Evolutionary conservation across 1,140 invertebrate genomes (phyloP), one percentile per base, ranked within the genome.

Genomic region (Liolophura sinensis): DNA sequence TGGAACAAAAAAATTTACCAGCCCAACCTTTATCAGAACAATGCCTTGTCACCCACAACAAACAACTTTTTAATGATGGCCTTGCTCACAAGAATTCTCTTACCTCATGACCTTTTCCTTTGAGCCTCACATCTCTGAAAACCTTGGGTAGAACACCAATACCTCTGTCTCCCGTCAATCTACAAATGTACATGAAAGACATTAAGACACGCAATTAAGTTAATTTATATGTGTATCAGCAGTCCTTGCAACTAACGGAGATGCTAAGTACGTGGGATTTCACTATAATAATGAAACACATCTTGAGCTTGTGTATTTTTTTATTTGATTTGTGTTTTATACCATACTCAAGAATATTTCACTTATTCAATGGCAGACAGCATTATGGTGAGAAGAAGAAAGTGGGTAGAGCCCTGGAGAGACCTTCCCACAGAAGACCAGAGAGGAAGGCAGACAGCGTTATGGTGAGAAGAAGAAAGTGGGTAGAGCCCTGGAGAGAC

Each of bases 81-180:
- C n/a, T n/a, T n/a, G n/a, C n/a, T n/a, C n/a, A n/a, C n/a, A n/a
- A n/a, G 31, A 40, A 40, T 40, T 40, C 31, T 40, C 62, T 71
- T 76, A 86, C 84, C 75, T 97, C 95, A 82, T 92, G 85, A 1
- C 92, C 92, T 86, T 92, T 91, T 58, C 94, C 95, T 82, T 90
- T 88, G 76, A 92, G 93, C 81, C 93, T 92, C 56, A 95, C 90
- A 75, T 92, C 89, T 76, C 92, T 89, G 75, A 95, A 96, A 78
- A 91, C 88, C 6, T 91, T 87, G 64, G 92, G 90, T 20, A 96
- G 87, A 20, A 89, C 89, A 15, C 90, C 88, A 59, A 97, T 88
- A 27, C 95, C 95, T 77, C 92, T 89, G 3, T 89, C 88, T 5
- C 92, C 90, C 62, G 88, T 90, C 14, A 95, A 82, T 51, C 89